Evolutionary conservation across 2,888 invertebrate species (phyloP).

Genomic region (Petrolisthes manimaculis): DNA sequence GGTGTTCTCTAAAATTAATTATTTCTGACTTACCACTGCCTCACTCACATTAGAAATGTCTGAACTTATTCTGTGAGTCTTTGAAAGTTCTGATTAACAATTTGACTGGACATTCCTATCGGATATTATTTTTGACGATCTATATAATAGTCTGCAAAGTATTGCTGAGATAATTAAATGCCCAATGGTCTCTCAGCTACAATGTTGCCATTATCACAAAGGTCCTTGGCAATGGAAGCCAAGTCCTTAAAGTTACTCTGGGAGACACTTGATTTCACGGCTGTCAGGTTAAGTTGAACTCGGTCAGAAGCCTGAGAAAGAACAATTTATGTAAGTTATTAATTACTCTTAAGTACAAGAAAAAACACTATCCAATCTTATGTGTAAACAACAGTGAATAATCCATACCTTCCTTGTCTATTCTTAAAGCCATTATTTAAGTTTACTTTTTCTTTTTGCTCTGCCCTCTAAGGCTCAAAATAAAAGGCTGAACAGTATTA

Average conservation of each 20-base stretch:
- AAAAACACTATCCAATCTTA: neutral
- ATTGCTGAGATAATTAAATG: slow-evolving; percentile 70
- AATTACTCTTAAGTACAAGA: neutral
- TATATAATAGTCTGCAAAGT: no score
- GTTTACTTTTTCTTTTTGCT: no score
- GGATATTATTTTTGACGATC: neutral
- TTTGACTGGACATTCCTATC: neutral
- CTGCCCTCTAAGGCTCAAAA: no score
- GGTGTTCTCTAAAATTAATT: no score
- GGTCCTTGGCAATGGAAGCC: slow-evolving; percentile 77
- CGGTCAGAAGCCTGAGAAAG: slow-evolving; percentile 78
- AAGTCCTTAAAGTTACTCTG: slow-evolving; percentile 77
- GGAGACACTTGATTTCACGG: slow-evolving; percentile 74
- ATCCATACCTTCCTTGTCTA: neutral
- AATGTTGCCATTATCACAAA: slow-evolving; percentile 78
- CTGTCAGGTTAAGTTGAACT: slow-evolving; percentile 76
- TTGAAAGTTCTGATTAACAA: neutral
- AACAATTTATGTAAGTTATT: neutral
- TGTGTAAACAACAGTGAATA: neutral
- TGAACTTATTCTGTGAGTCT: neutral
- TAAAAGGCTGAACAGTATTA: no score
- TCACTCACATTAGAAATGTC: no score
- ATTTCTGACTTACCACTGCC: no score
- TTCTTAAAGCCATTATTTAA: no score
- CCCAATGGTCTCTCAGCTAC: slow-evolving; percentile 78